phyloP scores from a whole-genome alignment of 2,797 vertebrate species.

The Otolemur crassicaudatus region DNA sequence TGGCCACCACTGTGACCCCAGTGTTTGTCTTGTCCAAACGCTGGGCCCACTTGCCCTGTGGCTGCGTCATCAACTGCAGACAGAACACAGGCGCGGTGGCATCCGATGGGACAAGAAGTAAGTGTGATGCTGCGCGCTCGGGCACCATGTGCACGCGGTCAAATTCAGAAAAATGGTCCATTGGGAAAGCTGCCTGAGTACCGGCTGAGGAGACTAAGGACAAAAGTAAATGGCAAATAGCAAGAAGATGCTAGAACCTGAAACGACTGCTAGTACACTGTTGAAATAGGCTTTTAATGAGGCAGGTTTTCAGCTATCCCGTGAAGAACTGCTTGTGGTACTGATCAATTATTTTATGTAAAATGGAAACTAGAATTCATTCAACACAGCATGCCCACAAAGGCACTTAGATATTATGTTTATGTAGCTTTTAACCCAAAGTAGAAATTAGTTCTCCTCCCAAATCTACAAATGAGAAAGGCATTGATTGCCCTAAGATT shows the following conservation, averaged over 20 bases:
- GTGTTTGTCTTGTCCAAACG: conserved; percentile 95
- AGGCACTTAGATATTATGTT: background rate
- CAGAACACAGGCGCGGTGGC: conserved; percentile 78
- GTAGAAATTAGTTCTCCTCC: background rate
- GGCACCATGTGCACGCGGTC: background rate
- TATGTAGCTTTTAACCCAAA: background rate
- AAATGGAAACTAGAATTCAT: background rate
- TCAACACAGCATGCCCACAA: background rate
- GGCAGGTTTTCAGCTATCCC: background rate
- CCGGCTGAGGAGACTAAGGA: background rate
- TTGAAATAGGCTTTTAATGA: background rate
- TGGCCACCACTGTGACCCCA: conserved; percentile 94
- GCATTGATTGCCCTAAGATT: background rate
- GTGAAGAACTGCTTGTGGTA: background rate
- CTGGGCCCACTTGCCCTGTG: conserved; percentile 97
- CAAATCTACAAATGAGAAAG: background rate
- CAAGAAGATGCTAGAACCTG: background rate
- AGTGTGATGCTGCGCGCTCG: conserved; percentile 57
- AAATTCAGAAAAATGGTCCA: background rate
- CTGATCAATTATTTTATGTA: background rate
- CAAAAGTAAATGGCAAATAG: background rate
- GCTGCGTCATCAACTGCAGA: conserved; percentile 97
- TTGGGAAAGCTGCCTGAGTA: background rate
- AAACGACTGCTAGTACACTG: background rate
- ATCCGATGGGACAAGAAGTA: conserved; percentile 88